Percentiles rank a stretch among this genome's conserved stretches.
Conservation (phyloP, 2,113 vertebrate species). For the Semnornis frantzii region DNA sequence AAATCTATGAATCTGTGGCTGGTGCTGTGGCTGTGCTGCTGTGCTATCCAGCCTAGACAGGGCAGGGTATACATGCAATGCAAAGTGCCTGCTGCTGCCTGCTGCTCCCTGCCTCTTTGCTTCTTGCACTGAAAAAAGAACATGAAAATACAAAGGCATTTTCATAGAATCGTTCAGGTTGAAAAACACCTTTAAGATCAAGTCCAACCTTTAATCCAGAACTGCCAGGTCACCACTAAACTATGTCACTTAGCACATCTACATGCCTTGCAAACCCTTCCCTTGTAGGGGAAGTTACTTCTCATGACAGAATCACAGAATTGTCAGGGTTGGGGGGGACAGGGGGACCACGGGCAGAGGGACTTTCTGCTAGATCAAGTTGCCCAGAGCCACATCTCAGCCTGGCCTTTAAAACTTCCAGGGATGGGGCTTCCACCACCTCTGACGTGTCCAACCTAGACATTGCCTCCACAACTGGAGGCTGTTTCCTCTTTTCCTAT, state of each 20-base stretch:
- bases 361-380: too few relatives aligned
- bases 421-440: too few relatives aligned
- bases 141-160: neutral
- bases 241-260: neutral
- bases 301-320: too few relatives aligned
- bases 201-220: neutral
- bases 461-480: too few relatives aligned
- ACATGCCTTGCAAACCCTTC: neutral
- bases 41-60: neutral
- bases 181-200: neutral
- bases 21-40: too few relatives aligned
- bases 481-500: neutral
- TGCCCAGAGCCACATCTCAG: too few relatives aligned
- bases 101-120: fast-evolving
- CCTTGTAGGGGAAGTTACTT: neutral
- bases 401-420: too few relatives aligned
- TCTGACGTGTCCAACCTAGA: neutral
- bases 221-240: neutral
- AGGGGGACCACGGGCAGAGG: too few relatives aligned
- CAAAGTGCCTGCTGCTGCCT: fast-evolving
- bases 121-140: neutral
- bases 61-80: fast-evolving
- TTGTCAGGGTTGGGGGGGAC: too few relatives aligned
- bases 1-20: neutral
- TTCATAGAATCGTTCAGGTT: neutral